Percentiles rank a stretch among this genome's conserved stretches.
These are phyloP conservation scores for Melieria omissa DNA, from an alignment of 2,888 invertebrate genomes.

Conservation along the genomic window DNA sequence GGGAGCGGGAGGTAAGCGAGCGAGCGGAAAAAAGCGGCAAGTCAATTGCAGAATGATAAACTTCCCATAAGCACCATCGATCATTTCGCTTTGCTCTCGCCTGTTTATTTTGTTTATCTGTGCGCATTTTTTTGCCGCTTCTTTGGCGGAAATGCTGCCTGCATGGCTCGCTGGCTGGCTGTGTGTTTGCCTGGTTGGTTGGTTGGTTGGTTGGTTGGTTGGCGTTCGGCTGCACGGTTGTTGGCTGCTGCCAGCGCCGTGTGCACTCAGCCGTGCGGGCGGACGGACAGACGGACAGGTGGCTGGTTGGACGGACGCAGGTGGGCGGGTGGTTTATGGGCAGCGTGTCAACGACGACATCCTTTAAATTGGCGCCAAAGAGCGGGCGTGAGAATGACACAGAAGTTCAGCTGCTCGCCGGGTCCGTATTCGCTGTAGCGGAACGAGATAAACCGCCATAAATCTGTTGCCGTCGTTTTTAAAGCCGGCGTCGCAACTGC, in stretches of 20 bases:
- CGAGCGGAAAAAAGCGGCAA: neutral
- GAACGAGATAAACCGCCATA: slow-evolving; percentile 61
- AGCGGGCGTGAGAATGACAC: neutral
- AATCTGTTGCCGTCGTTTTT: slow-evolving; percentile 61
- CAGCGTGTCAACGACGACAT: neutral
- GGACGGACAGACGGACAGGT: neutral
- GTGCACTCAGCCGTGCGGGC: neutral
- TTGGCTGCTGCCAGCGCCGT: neutral
- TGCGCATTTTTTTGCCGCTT: too few species aligned
- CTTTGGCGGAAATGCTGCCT: slow-evolving; percentile 41
- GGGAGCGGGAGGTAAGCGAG: too few species aligned
- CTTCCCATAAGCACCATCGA: slow-evolving; percentile 39
- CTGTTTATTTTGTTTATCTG: too few species aligned
- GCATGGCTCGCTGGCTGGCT: slow-evolving; percentile 51
- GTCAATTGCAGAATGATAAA: slow-evolving; percentile 38
- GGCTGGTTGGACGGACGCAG: too few species aligned
- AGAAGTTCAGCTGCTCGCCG: neutral
- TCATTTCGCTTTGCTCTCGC: slow-evolving; percentile 19
- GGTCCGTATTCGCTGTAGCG: slow-evolving; percentile 48
- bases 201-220: too few species aligned
- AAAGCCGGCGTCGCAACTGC: slow-evolving; percentile 39
- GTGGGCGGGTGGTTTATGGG: too few species aligned
- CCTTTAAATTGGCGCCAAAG: slow-evolving; percentile 13
- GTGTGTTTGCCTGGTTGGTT: neutral
- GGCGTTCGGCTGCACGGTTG: neutral